These are phyloP conservation scores for Corythornis madagascariensis DNA, from an alignment of 2,113 vertebrate genomes.

Conservation along the genomic window DNA sequence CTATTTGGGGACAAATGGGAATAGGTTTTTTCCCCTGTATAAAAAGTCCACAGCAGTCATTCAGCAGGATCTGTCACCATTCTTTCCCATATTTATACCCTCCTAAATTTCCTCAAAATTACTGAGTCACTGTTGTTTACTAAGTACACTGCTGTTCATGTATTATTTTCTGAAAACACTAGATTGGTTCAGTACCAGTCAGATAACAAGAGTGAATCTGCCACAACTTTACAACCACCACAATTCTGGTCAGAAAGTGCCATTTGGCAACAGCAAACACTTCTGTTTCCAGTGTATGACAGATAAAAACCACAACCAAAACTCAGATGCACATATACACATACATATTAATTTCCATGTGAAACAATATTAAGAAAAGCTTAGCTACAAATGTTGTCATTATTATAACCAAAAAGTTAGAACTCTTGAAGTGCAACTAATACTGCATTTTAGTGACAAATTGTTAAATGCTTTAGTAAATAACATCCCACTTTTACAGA, in stretches of 20 bases:
- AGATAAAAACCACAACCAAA: background rate
- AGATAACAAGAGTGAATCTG: background rate
- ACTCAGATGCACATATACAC: background rate
- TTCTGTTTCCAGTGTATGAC: background rate
- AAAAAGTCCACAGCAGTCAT: conserved; percentile 48
- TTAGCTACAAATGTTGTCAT: background rate
- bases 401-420: background rate
- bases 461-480: background rate
- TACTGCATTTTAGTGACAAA: background rate
- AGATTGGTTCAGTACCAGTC: background rate
- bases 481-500: background rate
- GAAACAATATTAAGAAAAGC: background rate
- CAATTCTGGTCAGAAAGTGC: background rate
- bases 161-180: conserved; percentile 4
- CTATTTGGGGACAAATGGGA: conserved; percentile 63
- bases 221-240: background rate
- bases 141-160: conserved; percentile 2
- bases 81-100: conserved; percentile 44
- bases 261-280: background rate
- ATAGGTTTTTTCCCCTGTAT: conserved; percentile 40
- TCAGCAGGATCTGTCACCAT: conserved; percentile 2
- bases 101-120: conserved; percentile 56
- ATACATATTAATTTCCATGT: background rate
- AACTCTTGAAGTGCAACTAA: background rate
- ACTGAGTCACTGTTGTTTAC: conserved; percentile 32